phyloP scores from a whole-genome alignment of 2,113 vertebrate species.

The Toxotes jaculatrix region DNA sequence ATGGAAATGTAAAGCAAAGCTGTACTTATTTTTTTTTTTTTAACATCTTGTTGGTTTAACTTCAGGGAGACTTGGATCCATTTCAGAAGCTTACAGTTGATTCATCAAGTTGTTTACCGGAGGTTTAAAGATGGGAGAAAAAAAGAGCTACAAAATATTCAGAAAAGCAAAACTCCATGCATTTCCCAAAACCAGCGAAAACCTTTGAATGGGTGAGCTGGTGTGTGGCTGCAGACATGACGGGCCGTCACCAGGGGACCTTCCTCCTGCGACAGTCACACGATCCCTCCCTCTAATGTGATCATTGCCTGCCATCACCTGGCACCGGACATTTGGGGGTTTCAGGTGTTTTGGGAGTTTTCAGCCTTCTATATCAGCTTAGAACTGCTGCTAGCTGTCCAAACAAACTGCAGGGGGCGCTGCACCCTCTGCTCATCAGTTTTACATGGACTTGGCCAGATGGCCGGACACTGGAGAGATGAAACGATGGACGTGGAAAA shows the following conservation, averaged over 20 bases:
- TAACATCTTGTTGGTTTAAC: slow-evolving; percentile 45
- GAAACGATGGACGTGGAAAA: slow-evolving; percentile 18
- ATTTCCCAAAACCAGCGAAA: slow-evolving; percentile 38
- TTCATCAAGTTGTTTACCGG: slow-evolving; percentile 59
- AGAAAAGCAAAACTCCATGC: slow-evolving; percentile 20
- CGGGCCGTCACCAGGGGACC: slow-evolving; percentile 16
- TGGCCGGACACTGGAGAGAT: slow-evolving; percentile 17
- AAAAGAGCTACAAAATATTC: slow-evolving; percentile 15
- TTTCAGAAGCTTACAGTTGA: slow-evolving; percentile 54
- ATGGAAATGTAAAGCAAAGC: slow-evolving; percentile 39
- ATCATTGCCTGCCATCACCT: slow-evolving; percentile 27
- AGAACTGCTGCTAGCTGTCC: slow-evolving; percentile 45
- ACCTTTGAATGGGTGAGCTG: slow-evolving; percentile 41
- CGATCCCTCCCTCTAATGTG: slow-evolving; percentile 48
- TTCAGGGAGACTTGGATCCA: slow-evolving; percentile 69
- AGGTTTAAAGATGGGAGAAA: slow-evolving; percentile 15
- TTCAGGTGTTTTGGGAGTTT: slow-evolving; percentile 47
- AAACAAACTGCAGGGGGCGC: slow-evolving; percentile 60
- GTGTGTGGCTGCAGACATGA: slow-evolving; percentile 25
- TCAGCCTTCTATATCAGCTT: slow-evolving; percentile 35
- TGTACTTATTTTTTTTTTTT: slow-evolving; percentile 34
- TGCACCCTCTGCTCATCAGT: slow-evolving; percentile 4
- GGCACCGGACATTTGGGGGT: slow-evolving; percentile 32
- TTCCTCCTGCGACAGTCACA: slow-evolving; percentile 31
- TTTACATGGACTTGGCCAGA: slow-evolving; percentile 22